Percentiles rank a stretch among this genome's conserved stretches.
These are phyloP conservation scores for Halocynthia roretzi DNA, from an alignment of 23 tunicate species.

Conservation along the genomic window DNA sequence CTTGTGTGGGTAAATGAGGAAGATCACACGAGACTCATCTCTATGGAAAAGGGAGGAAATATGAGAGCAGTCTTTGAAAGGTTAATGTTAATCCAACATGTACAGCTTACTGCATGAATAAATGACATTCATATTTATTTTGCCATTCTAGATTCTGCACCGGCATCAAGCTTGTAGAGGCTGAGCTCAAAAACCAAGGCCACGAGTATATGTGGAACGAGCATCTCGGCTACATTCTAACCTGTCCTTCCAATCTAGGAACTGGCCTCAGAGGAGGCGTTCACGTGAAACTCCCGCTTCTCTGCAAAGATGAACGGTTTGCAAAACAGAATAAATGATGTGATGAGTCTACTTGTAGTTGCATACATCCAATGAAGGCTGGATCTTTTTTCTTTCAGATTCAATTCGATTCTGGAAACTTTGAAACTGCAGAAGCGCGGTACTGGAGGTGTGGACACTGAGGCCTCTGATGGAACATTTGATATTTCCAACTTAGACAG, in stretches of 20 bases:
- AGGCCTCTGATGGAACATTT: conserved; percentile 78
- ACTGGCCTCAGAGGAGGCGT: conserved; percentile 88
- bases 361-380: background rate
- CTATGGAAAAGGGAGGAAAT: conserved; percentile 85
- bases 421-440: conserved; percentile 83
- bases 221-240: conserved; percentile 82
- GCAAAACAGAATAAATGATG: background rate
- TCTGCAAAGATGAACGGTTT: conserved; percentile 60
- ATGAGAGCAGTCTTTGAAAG: conserved; percentile 71
- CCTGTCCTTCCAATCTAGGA: conserved; percentile 90
- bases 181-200: conserved; percentile 38
- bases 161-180: conserved; percentile 42
- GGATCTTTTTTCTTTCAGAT: conserved; percentile 54
- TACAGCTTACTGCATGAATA: background rate
- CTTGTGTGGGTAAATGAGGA: conserved; percentile 87
- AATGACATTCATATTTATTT: background rate
- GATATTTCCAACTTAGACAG: conserved; percentile 90
- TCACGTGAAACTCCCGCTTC: conserved; percentile 62
- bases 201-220: conserved; percentile 79
- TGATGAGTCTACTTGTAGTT: background rate
- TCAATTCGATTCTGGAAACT: conserved; percentile 47
- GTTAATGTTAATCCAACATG: conserved; percentile 4
- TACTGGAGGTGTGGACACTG: conserved; percentile 94
- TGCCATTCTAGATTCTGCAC: conserved; percentile 48
- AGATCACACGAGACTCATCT: conserved; percentile 70